phyloP scores from a whole-genome alignment of 2,888 invertebrate species.

The Melinaea marsaeus region DNA sequence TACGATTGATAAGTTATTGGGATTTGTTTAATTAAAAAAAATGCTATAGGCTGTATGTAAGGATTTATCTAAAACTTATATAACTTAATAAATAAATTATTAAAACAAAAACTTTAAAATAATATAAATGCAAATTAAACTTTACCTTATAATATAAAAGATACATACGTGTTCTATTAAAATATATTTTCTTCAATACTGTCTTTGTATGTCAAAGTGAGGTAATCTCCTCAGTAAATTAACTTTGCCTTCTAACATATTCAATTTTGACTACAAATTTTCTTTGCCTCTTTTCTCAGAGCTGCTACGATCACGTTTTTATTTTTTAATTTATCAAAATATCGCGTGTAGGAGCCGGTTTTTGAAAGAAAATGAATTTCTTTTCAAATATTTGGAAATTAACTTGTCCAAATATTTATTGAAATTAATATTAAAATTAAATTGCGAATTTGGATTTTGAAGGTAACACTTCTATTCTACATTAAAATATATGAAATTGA shows the following conservation, averaged over 20 bases:
- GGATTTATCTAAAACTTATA: no score
- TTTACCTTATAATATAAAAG: not conserved
- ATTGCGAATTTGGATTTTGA: not conserved
- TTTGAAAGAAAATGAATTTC: not conserved
- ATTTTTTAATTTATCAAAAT: not conserved
- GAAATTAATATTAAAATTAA: not conserved
- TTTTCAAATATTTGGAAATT: not conserved
- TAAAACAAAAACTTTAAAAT: not conserved
- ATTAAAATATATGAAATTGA: not conserved
- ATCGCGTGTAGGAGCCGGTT: not conserved
- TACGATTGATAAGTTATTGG: no score
- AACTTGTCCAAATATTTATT: not conserved
- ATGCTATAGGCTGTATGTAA: no score
- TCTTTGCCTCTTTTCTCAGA: not conserved
- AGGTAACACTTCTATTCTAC: not conserved
- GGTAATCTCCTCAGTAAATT: conserved; percentile 19
- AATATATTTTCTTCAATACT: conserved; percentile 1
- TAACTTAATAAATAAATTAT: no score
- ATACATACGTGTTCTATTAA: no score
- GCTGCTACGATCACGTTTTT: not conserved
- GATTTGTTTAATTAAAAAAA: no score
- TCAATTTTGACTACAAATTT: conserved; percentile 14
- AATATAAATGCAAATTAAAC: not conserved
- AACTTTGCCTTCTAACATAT: conserved; percentile 14
- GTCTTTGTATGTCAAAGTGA: conserved; percentile 14